phyloP scores from a whole-genome alignment of 53 echinoderm and acorn worm genomes.

The Stichopus horrens region DNA sequence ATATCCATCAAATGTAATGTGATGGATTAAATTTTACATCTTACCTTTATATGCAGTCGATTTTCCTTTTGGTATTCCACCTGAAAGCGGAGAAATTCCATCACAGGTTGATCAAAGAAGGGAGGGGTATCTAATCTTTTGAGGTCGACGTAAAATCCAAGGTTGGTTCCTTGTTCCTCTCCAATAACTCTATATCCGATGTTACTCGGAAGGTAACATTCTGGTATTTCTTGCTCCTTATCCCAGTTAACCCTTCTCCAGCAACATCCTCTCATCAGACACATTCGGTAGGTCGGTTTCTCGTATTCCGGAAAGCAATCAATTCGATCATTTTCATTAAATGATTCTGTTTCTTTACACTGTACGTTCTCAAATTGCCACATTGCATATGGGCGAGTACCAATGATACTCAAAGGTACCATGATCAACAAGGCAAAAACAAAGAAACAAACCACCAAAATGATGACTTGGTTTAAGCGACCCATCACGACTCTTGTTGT shows the following conservation, averaged over 20 bases:
- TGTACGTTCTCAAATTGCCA: conserved; percentile 71
- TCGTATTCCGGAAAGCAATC: conserved; percentile 87
- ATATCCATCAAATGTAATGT: too few relatives aligned
- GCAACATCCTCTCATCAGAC: conserved; percentile 81
- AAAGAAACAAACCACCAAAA: conserved; percentile 56
- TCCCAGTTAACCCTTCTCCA: conserved; percentile 71
- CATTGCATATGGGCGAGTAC: conserved; percentile 70
- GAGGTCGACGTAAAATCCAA: conserved; percentile 76
- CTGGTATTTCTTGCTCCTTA: conserved; percentile 62
- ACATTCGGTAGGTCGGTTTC: conserved; percentile 71
- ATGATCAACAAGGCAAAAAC: conserved; percentile 60
- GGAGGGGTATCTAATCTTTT: conserved; percentile 67
- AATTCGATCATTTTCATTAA: conserved; percentile 70
- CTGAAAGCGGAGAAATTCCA: conserved; percentile 69
- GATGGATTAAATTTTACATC: background rate
- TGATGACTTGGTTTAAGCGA: conserved; percentile 58
- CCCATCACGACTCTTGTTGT: conserved; percentile 40
- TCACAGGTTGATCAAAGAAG: conserved; percentile 73
- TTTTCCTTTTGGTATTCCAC: conserved; percentile 84
- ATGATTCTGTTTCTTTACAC: conserved; percentile 64
- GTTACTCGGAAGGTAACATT: conserved; percentile 73
- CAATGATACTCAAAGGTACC: conserved; percentile 70
- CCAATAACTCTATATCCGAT: conserved; percentile 78
- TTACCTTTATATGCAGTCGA: conserved; percentile 87
- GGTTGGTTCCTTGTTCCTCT: conserved; percentile 45